Evolutionary conservation across 2,113 vertebrate species (phyloP), one percentile per base, ranked within the genome.

Genomic region (Melozone crissalis): DNA sequence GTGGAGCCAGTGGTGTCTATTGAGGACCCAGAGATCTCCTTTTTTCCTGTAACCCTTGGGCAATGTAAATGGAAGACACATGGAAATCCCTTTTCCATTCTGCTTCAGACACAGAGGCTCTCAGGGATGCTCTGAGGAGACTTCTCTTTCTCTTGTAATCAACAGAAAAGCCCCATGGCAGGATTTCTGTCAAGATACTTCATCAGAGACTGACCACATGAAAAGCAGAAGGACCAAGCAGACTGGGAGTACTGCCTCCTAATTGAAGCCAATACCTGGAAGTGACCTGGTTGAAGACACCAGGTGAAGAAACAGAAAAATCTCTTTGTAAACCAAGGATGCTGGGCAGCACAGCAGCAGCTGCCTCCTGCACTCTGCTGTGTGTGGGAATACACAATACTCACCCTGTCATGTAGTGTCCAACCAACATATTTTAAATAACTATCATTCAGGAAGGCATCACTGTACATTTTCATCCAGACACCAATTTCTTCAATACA

Each of bases 391-490:
- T 23, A 73, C 35, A 77, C 41, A 88, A n/a, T 78, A 98, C 98
- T 98, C 97, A 99, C 99, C 98, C 99, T 97, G 89, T 99, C 99
- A 26, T 99, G 99, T 95, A 99, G 98, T 54, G 99, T 99, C 99
- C 99, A 99, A 55, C 99, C 99, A 80, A 99, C 99, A 46, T 99
- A 99, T 95, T 99, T 99, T 91, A 99, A 98, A 96, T 99, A 99
- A 97, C 99, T 99, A 97, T 99, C 99, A 84, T 99, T 99, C 55
- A 99, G 98, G 95, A 99, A 99, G 83, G 99, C 99, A 79, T 99
- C 99, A 88, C 99, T 99, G 98, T 99, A 99, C 98, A 99, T 99
- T 97, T 99, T 99, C 99, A 99, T 99, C 99, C 99, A 99, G 49
- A 99, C 99, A 46, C 99, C 99, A 27, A 99, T 99, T 98, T 99